phyloP scores from a whole-genome alignment of 2,797 vertebrate species.

The Siniperca undulata region DNA sequence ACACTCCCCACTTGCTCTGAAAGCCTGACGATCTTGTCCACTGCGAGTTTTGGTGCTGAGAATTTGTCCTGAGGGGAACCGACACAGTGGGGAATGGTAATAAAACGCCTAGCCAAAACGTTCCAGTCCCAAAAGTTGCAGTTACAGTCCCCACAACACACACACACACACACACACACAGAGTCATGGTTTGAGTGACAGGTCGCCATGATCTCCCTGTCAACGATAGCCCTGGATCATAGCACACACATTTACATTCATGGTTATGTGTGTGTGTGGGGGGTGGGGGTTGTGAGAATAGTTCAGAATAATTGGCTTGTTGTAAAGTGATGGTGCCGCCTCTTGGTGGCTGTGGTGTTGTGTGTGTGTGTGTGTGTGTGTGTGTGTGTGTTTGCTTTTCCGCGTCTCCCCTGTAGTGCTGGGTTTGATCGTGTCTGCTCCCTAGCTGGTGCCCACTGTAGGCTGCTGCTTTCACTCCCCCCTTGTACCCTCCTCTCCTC shows the following conservation, averaged over 20 bases:
- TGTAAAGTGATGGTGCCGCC: constrained; percentile 18
- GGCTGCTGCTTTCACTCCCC: constrained; percentile 37
- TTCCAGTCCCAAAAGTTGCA: too few relatives aligned
- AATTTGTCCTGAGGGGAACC: constrained; percentile 8
- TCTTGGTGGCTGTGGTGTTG: constrained; percentile 29
- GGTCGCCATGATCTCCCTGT: constrained; percentile 7
- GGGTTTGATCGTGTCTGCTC: constrained; percentile 66
- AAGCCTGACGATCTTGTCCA: constrained; percentile 9
- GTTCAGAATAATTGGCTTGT: constrained; percentile 18
- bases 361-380: constrained; percentile 43
- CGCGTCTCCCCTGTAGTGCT: constrained; percentile 46
- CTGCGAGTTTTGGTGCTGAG: constrained; percentile 1
- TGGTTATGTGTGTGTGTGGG: constrained; percentile 14
- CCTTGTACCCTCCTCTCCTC: constrained; percentile 52
- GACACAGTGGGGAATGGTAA: constrained; percentile 15
- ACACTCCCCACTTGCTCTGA: neutral
- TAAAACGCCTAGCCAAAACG: constrained; percentile 12
- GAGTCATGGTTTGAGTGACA: constrained; percentile 19
- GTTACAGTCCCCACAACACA: neutral
- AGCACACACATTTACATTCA: neutral
- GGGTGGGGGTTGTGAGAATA: constrained; percentile 15
- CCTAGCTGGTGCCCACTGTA: constrained; percentile 71
- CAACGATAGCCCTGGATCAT: neutral
- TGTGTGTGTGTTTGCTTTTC: constrained; percentile 57
- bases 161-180: constrained; percentile 10